These are phyloP conservation scores for Alosa sapidissima DNA, from an alignment of 2,797 vertebrate species.

Conservation along the genomic window DNA sequence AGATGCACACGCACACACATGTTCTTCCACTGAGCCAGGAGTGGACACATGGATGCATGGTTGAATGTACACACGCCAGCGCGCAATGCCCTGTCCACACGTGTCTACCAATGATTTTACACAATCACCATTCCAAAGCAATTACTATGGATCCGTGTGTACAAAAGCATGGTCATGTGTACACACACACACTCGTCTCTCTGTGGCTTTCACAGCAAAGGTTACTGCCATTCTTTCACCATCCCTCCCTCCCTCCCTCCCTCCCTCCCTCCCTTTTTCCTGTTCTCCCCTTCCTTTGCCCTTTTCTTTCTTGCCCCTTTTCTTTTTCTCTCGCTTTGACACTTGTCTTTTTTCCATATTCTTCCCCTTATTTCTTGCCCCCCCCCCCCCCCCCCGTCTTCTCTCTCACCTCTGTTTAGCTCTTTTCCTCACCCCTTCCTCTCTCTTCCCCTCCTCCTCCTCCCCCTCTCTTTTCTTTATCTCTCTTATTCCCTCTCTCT, in stretches of 20 bases:
- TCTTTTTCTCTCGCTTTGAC: not conserved
- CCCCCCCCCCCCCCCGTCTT: not conserved
- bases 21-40: not conserved
- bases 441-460: conserved; percentile 6
- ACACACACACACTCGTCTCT: not conserved
- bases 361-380: conserved; percentile 39
- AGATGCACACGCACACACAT: conserved; percentile 17
- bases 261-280: not conserved
- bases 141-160: not conserved
- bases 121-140: no score
- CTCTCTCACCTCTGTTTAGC: not conserved
- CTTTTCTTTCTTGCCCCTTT: not conserved
- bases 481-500: conserved; percentile 35
- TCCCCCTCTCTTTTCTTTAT: conserved; percentile 11
- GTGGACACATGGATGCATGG: not conserved
- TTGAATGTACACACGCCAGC: not conserved
- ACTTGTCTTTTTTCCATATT: not conserved
- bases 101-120: no score
- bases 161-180: conserved; percentile 8
- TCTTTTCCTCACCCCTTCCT: not conserved
- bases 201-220: conserved; percentile 11
- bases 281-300: conserved; percentile 12
- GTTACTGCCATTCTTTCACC: conserved; percentile 22
- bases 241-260: conserved; percentile 39
- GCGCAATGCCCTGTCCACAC: not conserved